Evolutionary conservation across 2,113 vertebrate species (phyloP), one percentile per base, ranked within the genome.

Genomic region (Lutjanus erythropterus): DNA sequence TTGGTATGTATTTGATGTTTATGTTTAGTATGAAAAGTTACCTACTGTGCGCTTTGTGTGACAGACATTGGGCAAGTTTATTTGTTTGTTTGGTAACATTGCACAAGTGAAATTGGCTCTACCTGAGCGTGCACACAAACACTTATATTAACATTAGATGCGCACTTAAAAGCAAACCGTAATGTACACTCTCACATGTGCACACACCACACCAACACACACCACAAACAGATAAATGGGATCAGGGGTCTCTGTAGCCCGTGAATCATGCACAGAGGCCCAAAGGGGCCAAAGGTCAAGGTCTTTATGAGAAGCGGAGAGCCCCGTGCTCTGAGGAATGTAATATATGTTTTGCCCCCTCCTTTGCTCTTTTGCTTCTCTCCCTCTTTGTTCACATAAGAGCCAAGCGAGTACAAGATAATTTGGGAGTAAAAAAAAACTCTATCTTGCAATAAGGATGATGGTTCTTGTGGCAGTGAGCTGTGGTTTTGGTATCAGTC

Each of bases 251-350:
- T 91, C 94, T 89, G 95, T 44, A 91, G 71, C 47, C 66, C 7
- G 31, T 73, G 52, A 89, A 91, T 94, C 93, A 94, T 84, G 90
- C 90, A 91, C 86, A 88, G 59, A 89, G 93, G 92, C 91, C 85
- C 89, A 92, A 80, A 94, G 93, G 92, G 64, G 81, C 92, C 91
- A 95, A 65, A 94, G 95, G 94, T 94, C 94, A 96, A 94, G 93
- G 94, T 95, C 85, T 94, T 94, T 89, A 94, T 92, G 93, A 74
- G 64, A 44, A 75, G 53, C 74, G 86, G 50, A 86, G 66, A 80
- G 66, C 50, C 55, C 73, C 6, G 2, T 62, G 71, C 68, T 84
- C 69, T 75, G 41, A 69, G 33, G 3, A 18, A 27, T 75, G 21
- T 65, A 53, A 71, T 80, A 62, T 61, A 65, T 12, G 27, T 46